phyloP scores from a whole-genome alignment of 2,113 vertebrate species.

The Mesembrinibis cayennensis region DNA sequence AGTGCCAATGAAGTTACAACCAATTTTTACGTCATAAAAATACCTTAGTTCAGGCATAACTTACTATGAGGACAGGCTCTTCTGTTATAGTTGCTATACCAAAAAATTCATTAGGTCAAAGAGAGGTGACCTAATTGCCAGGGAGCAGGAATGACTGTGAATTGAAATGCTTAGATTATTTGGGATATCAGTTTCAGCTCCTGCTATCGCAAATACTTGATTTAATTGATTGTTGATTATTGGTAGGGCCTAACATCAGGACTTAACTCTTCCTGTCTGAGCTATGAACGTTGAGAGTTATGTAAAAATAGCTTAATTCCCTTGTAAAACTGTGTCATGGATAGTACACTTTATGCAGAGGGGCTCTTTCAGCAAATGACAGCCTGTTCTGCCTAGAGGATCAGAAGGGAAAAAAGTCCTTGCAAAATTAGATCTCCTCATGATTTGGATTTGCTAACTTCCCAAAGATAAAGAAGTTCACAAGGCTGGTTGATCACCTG shows the following conservation, averaged over 20 bases:
- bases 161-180: neutral
- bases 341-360: neutral
- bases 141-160: neutral
- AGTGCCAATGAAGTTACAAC: neutral
- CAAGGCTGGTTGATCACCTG: too few relatives aligned
- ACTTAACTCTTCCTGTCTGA: neutral
- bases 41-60: neutral
- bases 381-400: neutral
- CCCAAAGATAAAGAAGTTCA: neutral
- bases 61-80: neutral
- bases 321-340: neutral
- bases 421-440: neutral
- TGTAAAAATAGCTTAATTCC: neutral
- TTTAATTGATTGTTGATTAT: neutral
- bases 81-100: neutral
- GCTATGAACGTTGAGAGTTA: neutral
- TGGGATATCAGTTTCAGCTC: neutral
- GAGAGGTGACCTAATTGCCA: neutral
- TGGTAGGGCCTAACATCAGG: neutral
- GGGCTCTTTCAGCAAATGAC: neutral
- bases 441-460: neutral
- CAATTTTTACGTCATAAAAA: neutral
- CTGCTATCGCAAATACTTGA: neutral
- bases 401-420: neutral
- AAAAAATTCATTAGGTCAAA: neutral